Conservation (phyloP, 1,140 invertebrate species). For the Cepaea nemoralis region DNA sequence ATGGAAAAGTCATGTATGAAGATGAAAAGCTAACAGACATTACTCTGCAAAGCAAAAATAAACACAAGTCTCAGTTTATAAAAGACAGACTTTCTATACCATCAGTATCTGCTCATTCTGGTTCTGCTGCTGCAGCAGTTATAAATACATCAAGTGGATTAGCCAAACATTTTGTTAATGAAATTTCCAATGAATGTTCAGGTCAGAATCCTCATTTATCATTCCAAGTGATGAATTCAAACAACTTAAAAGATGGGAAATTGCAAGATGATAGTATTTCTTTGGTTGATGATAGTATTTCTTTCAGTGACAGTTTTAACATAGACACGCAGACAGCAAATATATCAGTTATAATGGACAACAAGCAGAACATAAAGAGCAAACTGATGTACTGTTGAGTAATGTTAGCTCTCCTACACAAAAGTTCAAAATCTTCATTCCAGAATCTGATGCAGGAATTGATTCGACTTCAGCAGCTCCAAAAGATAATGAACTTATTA, state of each 20-base stretch:
- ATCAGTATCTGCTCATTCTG: not conserved
- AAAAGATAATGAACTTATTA: not conserved
- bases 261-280: not conserved
- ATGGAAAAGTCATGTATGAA: not conserved
- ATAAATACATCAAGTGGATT: not conserved
- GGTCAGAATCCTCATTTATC: not conserved
- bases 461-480: not conserved
- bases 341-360: constrained; percentile 8
- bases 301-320: constrained; percentile 54
- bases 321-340: constrained; percentile 58
- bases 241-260: too few species aligned
- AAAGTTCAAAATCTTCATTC: not conserved
- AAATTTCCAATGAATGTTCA: not conserved
- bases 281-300: not conserved
- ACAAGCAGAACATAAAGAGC: not conserved
- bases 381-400: not conserved
- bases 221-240: too few species aligned
- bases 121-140: not conserved
- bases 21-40: not conserved
- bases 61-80: not conserved
- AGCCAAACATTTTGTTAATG: not conserved
- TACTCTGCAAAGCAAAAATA: not conserved
- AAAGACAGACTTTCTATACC: not conserved
- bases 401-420: not conserved
- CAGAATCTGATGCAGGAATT: not conserved